These are phyloP conservation scores for Donacobius atricapilla DNA, from an alignment of 2,113 vertebrate species.

Conservation along the genomic window DNA sequence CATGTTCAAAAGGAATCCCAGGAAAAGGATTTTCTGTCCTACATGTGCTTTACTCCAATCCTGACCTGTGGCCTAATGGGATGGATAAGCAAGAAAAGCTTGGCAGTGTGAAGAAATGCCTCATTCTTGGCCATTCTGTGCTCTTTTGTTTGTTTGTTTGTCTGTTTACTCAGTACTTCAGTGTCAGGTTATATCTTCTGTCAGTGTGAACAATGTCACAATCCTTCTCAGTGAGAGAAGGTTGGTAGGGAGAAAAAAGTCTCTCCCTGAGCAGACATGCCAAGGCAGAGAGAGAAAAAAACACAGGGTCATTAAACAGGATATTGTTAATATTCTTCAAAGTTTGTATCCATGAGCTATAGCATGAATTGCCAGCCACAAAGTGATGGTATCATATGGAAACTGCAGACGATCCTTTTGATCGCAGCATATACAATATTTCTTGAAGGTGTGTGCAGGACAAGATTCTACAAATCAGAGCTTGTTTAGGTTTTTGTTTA, in stretches of 20 bases:
- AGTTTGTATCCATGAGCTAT: conserved; percentile 37
- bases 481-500: conserved; percentile 32
- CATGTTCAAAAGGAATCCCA: background rate
- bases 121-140: background rate
- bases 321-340: conserved; percentile 47
- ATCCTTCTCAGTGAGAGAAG: background rate
- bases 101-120: background rate
- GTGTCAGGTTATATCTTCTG: background rate
- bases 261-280: background rate
- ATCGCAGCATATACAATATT: background rate
- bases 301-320: background rate
- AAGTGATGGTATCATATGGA: conserved; percentile 27
- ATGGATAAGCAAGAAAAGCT: background rate
- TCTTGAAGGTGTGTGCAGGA: conserved; percentile 11
- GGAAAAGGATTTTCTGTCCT: background rate
- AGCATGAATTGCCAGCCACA: background rate
- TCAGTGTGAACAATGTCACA: background rate
- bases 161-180: conserved; percentile 5
- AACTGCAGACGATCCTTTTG: conserved; percentile 16
- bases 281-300: background rate
- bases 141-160: background rate
- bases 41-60: background rate
- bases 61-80: background rate
- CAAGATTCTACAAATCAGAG: conserved; percentile 42
- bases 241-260: background rate